Evolutionary conservation across 2,888 invertebrate species (phyloP), one percentile per base, ranked within the genome.

Genomic region (Caenorhabditis sp.): DNA sequence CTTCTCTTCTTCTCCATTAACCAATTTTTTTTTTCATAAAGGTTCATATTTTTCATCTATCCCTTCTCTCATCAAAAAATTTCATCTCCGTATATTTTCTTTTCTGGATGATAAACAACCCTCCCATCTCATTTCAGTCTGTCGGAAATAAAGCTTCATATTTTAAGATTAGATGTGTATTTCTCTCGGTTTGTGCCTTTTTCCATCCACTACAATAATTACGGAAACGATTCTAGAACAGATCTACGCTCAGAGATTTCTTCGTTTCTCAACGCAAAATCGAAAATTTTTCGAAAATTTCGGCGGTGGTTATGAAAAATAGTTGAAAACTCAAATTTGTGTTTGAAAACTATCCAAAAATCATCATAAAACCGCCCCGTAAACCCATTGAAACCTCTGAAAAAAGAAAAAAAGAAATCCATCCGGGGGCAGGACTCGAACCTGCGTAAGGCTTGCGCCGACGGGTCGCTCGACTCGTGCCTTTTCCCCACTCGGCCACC

Each of bases 21-120:
- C 26, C 31, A 70, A 38, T 63, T 70, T 63, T 44, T 59, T 47
- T 72, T 47, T 41, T 38, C 61, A 51, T 58, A 22, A 49, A 28
- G 28, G 31, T 58, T 31, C 59, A 22, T 22, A 19, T 59, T 22
- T n/a, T 19, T 26, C 26, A 6, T 54, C 14, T 58, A 14, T 31
- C 19, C 28, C 58, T 58, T 35, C 58, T 28, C 58, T n/a, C 58
- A 31, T 24, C 16, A 58, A 31, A 58, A n/a, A 58, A 58, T 41
- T 38, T 35, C 61, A 24, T 61, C 38, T 38, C 12, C 38, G 28
- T 58, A 58, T 31, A 24, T 49, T 1, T 31, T 6, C 41, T 38
- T 38, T 24, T 61, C 41, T 61, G 10, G 19, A 38, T 61, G 58
- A 58, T 58, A 31, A 58, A 31, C 31, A 58, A 58, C 58, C 58